Evolutionary conservation across 2,888 invertebrate genomes (phyloP).

Genomic region (Congeria kusceri): DNA sequence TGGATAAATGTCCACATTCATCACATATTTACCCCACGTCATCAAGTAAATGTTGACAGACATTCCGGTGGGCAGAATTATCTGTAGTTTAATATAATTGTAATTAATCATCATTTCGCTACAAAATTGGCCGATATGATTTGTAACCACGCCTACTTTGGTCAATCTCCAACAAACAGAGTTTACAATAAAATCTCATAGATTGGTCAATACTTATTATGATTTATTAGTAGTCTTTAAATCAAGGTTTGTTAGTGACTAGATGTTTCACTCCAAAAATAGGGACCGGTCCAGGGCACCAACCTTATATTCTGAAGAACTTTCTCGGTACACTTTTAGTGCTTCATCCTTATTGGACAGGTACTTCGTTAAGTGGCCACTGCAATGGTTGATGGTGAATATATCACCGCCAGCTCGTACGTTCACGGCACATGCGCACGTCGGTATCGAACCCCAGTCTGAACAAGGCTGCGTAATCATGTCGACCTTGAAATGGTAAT

Average conservation of each 20-base stretch:
- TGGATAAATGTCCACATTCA: conserved; percentile 24
- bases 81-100: conserved; percentile 9
- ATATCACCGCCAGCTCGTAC: conserved; percentile 39
- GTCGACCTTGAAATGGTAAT: background rate
- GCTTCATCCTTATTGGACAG: conserved; percentile 29
- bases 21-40: conserved; percentile 22
- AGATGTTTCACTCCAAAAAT: too few species aligned
- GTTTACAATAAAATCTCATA: too few species aligned
- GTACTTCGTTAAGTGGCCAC: conserved; percentile 28
- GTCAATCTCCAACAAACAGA: too few species aligned
- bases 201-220: too few species aligned
- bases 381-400: conserved; percentile 42
- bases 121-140: too few species aligned
- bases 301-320: conserved; percentile 24
- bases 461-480: background rate
- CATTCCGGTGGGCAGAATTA: conserved; percentile 33
- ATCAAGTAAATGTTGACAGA: conserved; percentile 13
- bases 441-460: conserved; percentile 6
- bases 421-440: conserved; percentile 38
- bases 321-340: conserved; percentile 23
- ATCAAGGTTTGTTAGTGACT: too few species aligned
- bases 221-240: too few species aligned
- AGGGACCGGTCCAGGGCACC: too few species aligned
- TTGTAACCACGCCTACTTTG: too few species aligned
- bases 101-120: too few species aligned